These are phyloP conservation scores for Apteryx mantelli DNA, from an alignment of 2,113 vertebrate species.

Conservation along the genomic window DNA sequence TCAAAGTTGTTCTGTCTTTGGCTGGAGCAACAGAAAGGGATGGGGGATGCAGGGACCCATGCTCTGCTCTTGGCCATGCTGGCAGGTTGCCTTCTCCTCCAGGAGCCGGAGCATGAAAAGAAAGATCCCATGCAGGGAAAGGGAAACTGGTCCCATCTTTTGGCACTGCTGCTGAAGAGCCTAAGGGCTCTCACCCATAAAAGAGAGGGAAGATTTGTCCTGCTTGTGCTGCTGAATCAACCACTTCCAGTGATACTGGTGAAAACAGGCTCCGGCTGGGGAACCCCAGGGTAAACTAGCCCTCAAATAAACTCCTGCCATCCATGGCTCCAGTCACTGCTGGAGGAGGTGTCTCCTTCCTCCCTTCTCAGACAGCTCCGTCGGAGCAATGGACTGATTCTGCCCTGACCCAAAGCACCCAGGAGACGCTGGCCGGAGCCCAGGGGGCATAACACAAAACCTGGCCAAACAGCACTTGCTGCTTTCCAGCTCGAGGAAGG, in stretches of 20 bases:
- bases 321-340: not conserved
- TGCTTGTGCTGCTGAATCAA: not conserved
- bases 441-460: too few species aligned
- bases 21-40: not conserved
- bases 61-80: not conserved
- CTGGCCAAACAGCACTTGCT: too few species aligned
- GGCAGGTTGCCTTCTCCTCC: too few species aligned
- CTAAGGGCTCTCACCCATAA: not conserved
- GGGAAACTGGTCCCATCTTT: rapidly evolving
- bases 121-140: not conserved
- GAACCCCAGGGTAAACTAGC: not conserved
- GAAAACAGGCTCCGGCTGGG: rapidly evolving
- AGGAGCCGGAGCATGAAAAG: rapidly evolving
- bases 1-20: not conserved
- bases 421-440: too few species aligned
- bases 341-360: too few species aligned
- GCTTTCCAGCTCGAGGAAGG: too few species aligned
- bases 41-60: rapidly evolving
- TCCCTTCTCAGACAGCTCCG: too few species aligned
- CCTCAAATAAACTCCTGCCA: not conserved
- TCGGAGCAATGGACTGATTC: not conserved
- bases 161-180: not conserved
- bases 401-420: not conserved
- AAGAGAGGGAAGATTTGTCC: not conserved
- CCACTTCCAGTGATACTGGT: rapidly evolving